Evolutionary conservation across 2,113 vertebrate genomes (phyloP).

Genomic region (Pelmatolapia mariae): DNA sequence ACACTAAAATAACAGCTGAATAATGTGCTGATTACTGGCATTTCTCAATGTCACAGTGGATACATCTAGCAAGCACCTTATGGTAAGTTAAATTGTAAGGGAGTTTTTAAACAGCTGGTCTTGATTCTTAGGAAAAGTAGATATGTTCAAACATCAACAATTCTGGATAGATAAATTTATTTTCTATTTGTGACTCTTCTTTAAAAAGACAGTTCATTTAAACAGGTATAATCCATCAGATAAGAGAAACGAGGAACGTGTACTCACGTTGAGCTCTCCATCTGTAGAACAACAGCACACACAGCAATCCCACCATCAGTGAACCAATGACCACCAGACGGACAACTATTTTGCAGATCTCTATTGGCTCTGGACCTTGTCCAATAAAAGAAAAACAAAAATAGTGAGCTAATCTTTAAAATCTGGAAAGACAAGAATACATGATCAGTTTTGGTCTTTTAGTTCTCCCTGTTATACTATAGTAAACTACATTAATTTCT

Average conservation of each 20-base stretch:
- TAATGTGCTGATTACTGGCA: background rate
- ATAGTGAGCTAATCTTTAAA: background rate
- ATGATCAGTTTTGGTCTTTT: background rate
- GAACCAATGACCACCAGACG: constrained; percentile 61
- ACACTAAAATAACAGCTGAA: background rate
- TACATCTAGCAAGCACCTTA: background rate
- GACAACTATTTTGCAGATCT: background rate
- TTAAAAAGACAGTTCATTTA: background rate
- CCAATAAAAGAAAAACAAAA: background rate
- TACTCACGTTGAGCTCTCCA: constrained; percentile 31
- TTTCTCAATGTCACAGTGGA: background rate
- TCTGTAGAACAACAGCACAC: background rate
- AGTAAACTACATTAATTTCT: background rate
- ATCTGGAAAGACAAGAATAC: background rate
- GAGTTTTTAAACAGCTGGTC: background rate
- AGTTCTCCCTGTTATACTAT: background rate
- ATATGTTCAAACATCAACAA: background rate
- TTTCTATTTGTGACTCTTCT: background rate
- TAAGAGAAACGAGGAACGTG: background rate
- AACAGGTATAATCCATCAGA: background rate
- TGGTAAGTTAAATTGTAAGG: background rate
- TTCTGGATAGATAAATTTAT: accelerated
- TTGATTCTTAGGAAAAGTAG: background rate
- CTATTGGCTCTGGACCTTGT: accelerated
- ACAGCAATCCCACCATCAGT: background rate